Conservation (phyloP, 2,888 invertebrate genomes). For the Epistrophella euchroma region DNA sequence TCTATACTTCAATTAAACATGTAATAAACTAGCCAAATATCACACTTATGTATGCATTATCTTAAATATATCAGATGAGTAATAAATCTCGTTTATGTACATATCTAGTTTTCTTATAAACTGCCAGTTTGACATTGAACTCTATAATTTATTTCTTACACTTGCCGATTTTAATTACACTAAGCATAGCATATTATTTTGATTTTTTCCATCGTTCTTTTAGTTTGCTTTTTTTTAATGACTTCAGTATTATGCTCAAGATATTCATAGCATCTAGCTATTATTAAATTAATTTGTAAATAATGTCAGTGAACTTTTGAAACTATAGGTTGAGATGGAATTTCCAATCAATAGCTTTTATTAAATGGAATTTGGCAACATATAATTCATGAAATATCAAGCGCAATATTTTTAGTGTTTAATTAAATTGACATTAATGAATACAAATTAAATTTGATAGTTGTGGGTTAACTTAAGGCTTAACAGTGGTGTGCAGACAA, state of each 20-base stretch:
- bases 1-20: neutral
- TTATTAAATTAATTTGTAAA: neutral
- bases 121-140: slow-evolving; percentile 3
- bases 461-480: neutral
- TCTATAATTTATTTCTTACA: neutral
- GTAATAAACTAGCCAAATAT: neutral
- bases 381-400: slow-evolving; percentile 5
- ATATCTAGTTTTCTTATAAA: neutral
- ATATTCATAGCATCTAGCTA: neutral
- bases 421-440: neutral
- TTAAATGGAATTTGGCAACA: neutral
- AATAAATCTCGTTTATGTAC: neutral
- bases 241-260: neutral
- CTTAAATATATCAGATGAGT: neutral
- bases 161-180: slow-evolving; percentile 10
- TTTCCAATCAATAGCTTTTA: neutral
- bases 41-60: neutral
- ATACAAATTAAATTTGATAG: slow-evolving; percentile 1
- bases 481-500: neutral
- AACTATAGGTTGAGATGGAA: neutral
- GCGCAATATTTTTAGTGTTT: neutral
- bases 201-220: neutral
- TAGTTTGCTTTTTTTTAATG: slow-evolving; percentile 1
- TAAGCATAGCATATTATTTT: neutral
- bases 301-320: slow-evolving; percentile 11